Conservation (phyloP, 2,797 vertebrate species). For the Amniataba percoides region DNA sequence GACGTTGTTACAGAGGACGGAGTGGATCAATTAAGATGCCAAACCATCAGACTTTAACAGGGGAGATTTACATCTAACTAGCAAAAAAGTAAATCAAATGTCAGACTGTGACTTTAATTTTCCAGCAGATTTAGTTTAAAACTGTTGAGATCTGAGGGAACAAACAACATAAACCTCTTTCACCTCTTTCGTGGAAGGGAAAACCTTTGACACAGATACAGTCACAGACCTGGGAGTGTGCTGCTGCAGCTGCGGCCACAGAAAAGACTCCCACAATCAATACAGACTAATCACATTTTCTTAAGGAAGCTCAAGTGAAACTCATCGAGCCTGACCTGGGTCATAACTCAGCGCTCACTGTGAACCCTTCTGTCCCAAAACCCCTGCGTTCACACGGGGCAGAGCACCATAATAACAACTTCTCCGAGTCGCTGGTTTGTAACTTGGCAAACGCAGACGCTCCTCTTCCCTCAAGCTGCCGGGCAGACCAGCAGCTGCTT, state of each 20-base stretch:
- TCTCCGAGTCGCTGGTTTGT: slow-evolving; percentile 56
- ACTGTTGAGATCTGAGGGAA: background rate
- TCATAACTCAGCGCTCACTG: slow-evolving; percentile 37
- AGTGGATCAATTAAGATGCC: too few relatives aligned
- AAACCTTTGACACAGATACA: slow-evolving; percentile 14
- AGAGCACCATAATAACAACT: slow-evolving; percentile 59
- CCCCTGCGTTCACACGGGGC: slow-evolving; percentile 35
- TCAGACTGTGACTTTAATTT: background rate
- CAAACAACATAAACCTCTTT: background rate
- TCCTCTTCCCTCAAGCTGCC: slow-evolving; percentile 60
- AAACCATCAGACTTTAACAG: too few relatives aligned
- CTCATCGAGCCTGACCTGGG: slow-evolving; percentile 34
- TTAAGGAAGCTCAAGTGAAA: slow-evolving; percentile 47
- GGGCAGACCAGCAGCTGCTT: slow-evolving; percentile 79
- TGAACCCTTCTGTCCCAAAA: slow-evolving; percentile 22
- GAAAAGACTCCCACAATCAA: slow-evolving; percentile 31
- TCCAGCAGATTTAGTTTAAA: background rate
- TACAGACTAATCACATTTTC: slow-evolving; percentile 39
- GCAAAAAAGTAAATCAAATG: background rate
- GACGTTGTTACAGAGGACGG: too few relatives aligned
- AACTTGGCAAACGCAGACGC: slow-evolving; percentile 54
- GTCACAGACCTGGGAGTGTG: background rate
- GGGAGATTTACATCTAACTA: background rate
- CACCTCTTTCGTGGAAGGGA: background rate
- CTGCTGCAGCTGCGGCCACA: slow-evolving; percentile 1